Evolutionary conservation across 1,140 invertebrate species (phyloP).

Genomic region (Caenorhabditis elegans): DNA sequence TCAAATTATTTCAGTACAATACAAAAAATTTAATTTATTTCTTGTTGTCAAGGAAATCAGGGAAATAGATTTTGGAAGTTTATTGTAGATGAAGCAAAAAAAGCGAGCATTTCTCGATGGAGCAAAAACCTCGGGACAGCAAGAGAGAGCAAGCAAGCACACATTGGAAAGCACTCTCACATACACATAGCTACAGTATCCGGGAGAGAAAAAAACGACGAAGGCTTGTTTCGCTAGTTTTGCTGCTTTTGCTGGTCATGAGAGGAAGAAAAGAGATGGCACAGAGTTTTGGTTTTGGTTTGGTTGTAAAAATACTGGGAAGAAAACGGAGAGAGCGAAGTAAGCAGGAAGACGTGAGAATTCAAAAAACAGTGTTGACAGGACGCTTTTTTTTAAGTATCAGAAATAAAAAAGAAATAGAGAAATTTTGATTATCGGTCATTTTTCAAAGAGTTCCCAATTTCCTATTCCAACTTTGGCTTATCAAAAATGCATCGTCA

Average conservation of each 20-base stretch:
- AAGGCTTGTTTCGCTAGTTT: constrained; percentile 24
- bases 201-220: constrained; percentile 7
- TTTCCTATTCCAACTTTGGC: not conserved
- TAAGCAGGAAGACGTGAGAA: not conserved
- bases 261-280: not conserved
- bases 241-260: not conserved
- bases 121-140: not conserved
- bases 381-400: not conserved
- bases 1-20: too few relatives aligned
- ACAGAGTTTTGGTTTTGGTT: constrained; percentile 14
- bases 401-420: not conserved
- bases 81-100: not conserved
- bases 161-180: constrained; percentile 16
- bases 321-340: not conserved
- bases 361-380: not conserved
- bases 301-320: not conserved
- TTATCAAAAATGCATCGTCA: constrained; percentile 13
- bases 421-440: not conserved
- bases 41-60: too few relatives aligned
- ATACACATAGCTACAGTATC: constrained; percentile 32
- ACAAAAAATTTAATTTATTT: too few relatives aligned
- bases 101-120: constrained; percentile 9
- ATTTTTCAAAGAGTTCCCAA: not conserved
- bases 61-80: too few relatives aligned
- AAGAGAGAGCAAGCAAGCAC: constrained; percentile 26